A percentile compares a stretch with the other conserved stretches of the same genome.
phyloP scores from a whole-genome alignment of 2,113 vertebrate species.

The Bubo scandiacus region DNA sequence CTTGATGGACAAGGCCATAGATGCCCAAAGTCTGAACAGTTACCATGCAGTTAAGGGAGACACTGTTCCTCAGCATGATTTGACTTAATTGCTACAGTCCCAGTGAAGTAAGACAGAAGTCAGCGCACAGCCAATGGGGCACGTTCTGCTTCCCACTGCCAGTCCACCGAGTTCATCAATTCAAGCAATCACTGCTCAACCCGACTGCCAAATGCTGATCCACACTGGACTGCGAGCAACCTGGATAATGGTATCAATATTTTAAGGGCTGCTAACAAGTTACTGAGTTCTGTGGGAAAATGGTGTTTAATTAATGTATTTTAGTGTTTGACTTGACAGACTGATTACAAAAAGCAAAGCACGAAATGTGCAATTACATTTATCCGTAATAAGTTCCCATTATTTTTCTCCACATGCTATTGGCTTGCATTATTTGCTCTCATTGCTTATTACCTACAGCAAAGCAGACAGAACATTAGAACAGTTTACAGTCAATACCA shows the following conservation, averaged over 20 bases:
- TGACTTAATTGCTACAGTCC: not conserved
- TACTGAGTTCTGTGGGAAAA: not conserved
- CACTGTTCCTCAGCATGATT: not conserved
- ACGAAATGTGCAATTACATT: constrained; percentile 11
- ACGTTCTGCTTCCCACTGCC: not conserved
- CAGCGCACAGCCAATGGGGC: not conserved
- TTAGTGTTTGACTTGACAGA: not conserved
- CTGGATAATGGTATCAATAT: not conserved
- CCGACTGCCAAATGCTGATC: not conserved
- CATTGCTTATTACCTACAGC: not conserved
- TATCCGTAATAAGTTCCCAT: not conserved
- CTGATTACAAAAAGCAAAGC: constrained; percentile 17
- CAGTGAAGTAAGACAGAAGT: not conserved
- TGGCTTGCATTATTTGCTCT: not conserved
- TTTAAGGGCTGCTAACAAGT: not conserved
- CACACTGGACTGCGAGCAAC: rapidly evolving
- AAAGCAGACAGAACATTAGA: not conserved
- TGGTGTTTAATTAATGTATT: not conserved
- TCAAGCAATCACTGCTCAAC: not conserved
- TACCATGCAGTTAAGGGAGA: not conserved
- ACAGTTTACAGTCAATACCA: not conserved
- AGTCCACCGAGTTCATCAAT: not conserved
- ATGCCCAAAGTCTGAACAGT: not conserved
- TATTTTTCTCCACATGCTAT: not conserved
- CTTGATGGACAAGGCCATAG: not conserved